Conservation (phyloP, 2,888 invertebrate species). For the Lacanobia oleracea region DNA sequence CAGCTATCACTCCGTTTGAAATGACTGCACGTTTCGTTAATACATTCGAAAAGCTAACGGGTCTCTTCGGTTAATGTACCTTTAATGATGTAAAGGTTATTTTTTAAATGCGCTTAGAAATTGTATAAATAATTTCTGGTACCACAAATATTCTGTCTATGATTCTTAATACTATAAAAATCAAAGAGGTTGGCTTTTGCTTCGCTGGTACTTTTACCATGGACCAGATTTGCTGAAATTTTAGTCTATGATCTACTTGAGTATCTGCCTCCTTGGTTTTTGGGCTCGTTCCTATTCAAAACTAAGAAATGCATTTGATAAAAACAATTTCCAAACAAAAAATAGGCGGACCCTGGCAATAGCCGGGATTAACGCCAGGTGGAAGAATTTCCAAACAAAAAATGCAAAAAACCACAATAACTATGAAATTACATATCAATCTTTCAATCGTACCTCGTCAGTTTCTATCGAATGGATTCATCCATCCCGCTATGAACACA, state of each 20-base stretch:
- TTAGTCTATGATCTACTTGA: not conserved
- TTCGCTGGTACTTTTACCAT: not conserved
- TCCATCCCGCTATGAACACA: slow-evolving; percentile 19
- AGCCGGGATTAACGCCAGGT: no score
- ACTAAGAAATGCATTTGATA: no score
- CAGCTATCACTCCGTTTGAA: slow-evolving; percentile 39
- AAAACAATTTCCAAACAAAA: no score
- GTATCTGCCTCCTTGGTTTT: not conserved
- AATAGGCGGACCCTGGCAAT: no score
- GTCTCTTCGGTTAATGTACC: slow-evolving; percentile 8
- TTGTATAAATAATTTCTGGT: not conserved
- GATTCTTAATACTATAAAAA: not conserved
- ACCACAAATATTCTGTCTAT: not conserved
- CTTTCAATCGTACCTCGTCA: slow-evolving; percentile 35
- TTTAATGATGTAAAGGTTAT: slow-evolving; percentile 3
- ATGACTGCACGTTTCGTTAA: slow-evolving; percentile 54
- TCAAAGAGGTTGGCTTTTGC: not conserved
- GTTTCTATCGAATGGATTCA: slow-evolving; percentile 26
- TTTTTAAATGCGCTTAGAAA: slow-evolving; percentile 2
- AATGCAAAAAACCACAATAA: not conserved
- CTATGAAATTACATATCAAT: slow-evolving; percentile 25
- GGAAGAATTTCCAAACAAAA: slow-evolving; percentile 8
- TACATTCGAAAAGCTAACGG: slow-evolving; percentile 33
- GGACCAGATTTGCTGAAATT: not conserved
- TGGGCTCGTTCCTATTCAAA: not conserved